Base-by-base conservation (phyloP, 2,797 vertebrate species). In the Leuciscus waleckii region DNA sequence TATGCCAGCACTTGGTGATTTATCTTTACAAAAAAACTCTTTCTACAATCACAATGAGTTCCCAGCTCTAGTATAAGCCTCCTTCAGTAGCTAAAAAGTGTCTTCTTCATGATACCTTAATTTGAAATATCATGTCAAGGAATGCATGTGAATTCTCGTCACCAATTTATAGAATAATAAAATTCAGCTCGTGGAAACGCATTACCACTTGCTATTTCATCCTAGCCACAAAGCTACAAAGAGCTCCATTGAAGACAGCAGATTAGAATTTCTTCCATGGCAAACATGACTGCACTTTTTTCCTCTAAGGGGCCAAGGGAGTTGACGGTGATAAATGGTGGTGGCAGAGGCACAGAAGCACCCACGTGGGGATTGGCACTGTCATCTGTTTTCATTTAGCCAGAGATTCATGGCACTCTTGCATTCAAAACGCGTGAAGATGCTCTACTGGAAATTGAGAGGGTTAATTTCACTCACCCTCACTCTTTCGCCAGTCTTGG, bases 11-110 rank as follows among this genome's bases (percentile, higher is more conserved):
- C 76, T 14, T 39, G 8, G 2, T 3, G 61, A 76, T 94, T 91
- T 92, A 93, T 94, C 89, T 93, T 94, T 91, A 92, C 90, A 93
- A 90, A 93, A 93, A 92, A 93, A 78, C 41, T 82, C 74, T 82
- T 73, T 61, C 81, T 39, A 49, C 23, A 3, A 78, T 69, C 35
- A 26, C 46, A 41, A 35, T 19, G 5, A 82, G 23, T 26, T 29
- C 35, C 6, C 65, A 11, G 58, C 41, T 26, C 23, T 23, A 87
- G 88, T 90, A 87, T 81, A 73, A 81, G 80, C 5, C 39, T 86
- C 70, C 79, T 35, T 7, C 58, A 63, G 11, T 26, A 61, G 16
- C 70, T 86, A 73, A 87, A 87, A 83, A n/a, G 74, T n/a, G 26
- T 70, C 74, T 43, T 87, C 73, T 46, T 87, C 86, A 87, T 79